Evolutionary conservation across 2,888 invertebrate species (phyloP).

Genomic region (Notocelia uddmanniana): DNA sequence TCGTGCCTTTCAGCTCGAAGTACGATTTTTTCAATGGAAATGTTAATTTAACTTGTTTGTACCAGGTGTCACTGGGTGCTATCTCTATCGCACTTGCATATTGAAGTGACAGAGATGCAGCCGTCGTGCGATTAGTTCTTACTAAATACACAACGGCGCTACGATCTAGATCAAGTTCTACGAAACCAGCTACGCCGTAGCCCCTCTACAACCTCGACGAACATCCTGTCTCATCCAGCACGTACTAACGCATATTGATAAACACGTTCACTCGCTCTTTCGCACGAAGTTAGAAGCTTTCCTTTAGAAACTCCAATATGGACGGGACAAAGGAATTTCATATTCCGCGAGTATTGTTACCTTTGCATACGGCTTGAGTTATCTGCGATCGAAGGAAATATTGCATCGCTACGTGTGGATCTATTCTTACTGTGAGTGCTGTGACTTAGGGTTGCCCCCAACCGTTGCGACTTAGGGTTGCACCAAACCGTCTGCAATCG

Average conservation of each 20-base stretch:
- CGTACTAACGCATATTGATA: constrained; percentile 21
- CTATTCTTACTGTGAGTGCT: background rate
- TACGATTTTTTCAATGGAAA: too few relatives aligned
- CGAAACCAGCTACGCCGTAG: constrained; percentile 25
- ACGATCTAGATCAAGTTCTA: constrained; percentile 5
- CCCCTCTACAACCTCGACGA: constrained; percentile 7
- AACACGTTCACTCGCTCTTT: constrained; percentile 45
- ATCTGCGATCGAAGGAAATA: constrained; percentile 23
- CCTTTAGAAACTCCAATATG: constrained; percentile 39
- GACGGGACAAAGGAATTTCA: constrained; percentile 51
- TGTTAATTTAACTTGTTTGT: too few relatives aligned
- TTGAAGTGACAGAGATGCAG: too few relatives aligned
- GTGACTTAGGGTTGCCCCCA: too few relatives aligned
- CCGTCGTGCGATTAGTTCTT: too few relatives aligned
- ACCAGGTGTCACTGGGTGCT: too few relatives aligned
- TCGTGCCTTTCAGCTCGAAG: too few relatives aligned
- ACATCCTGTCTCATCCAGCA: constrained; percentile 14
- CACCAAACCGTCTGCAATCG: too few relatives aligned
- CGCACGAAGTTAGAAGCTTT: constrained; percentile 19
- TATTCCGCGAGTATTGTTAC: constrained; percentile 50
- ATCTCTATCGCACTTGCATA: too few relatives aligned
- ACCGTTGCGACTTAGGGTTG: too few relatives aligned
- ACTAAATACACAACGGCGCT: too few relatives aligned
- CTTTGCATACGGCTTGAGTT: constrained; percentile 45
- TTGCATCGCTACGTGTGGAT: constrained; percentile 5